These are phyloP conservation scores for Pipistrellus pipistrellus DNA, from an alignment of 2,797 vertebrate species.

Conservation along the genomic window DNA sequence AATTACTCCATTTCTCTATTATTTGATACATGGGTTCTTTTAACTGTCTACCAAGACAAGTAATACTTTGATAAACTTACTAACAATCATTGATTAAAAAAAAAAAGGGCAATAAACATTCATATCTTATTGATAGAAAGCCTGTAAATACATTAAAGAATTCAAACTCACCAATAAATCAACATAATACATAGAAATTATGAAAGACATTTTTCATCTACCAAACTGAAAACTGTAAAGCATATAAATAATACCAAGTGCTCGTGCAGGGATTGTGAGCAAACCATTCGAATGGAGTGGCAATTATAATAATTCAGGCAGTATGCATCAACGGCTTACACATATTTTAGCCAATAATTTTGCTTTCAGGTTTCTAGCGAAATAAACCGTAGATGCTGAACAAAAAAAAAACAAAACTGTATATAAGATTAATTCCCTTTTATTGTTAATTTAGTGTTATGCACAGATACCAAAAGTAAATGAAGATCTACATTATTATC, in stretches of 20 bases:
- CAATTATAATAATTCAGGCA: not conserved
- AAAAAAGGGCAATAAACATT: not conserved
- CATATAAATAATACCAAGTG: not conserved
- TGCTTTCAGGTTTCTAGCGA: not conserved
- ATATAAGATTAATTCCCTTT: not conserved
- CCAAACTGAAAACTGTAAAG: slow-evolving; percentile 27
- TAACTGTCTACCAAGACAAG: slow-evolving; percentile 43
- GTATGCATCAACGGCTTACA: not conserved
- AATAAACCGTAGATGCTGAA: slow-evolving; percentile 12
- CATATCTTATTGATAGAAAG: not conserved
- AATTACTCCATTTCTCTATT: slow-evolving; percentile 5
- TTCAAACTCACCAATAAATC: slow-evolving; percentile 1
- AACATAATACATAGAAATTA: not conserved
- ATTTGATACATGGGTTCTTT: not conserved
- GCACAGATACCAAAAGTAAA: not conserved
- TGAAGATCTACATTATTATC: not conserved
- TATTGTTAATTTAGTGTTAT: not conserved
- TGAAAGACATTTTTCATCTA: not conserved
- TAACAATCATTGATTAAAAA: slow-evolving; percentile 1
- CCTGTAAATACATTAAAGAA: not conserved
- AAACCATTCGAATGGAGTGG: not conserved
- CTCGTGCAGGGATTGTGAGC: not conserved
- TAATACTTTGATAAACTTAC: not conserved
- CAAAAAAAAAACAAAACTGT: not conserved
- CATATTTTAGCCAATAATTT: slow-evolving; percentile 33